Percentiles rank a stretch among this genome's conserved stretches.
Conservation (phyloP, 2,113 vertebrate species). For the Turnix velox region DNA sequence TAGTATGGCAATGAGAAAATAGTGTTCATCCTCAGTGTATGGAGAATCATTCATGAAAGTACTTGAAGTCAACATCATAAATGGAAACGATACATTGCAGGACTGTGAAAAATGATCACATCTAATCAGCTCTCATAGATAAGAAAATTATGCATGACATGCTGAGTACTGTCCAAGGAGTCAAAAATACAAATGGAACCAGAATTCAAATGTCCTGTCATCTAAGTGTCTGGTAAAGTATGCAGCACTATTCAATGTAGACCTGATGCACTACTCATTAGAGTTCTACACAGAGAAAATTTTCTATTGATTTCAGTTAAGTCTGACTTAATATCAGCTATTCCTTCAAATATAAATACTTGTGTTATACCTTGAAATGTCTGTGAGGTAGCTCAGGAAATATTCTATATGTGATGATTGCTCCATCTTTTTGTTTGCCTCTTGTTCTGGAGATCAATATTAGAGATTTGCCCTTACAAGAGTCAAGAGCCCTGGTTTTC, state of each 20-base stretch:
- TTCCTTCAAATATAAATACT: background rate
- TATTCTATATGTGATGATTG: background rate
- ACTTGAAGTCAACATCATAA: background rate
- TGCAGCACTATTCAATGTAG: background rate
- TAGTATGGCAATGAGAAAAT: background rate
- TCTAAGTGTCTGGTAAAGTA: background rate
- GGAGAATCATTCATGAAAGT: background rate
- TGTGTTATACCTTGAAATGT: background rate
- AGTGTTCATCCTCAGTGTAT: background rate
- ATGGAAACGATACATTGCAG: background rate
- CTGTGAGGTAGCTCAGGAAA: background rate
- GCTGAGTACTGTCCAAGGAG: background rate
- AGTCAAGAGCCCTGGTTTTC: constrained; percentile 11
- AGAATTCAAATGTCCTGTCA: background rate
- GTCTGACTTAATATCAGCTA: background rate
- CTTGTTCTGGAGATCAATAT: constrained; percentile 30
- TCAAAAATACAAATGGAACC: background rate
- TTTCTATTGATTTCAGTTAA: background rate
- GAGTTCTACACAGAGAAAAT: background rate
- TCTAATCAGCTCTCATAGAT: background rate
- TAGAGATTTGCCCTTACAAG: constrained; percentile 23
- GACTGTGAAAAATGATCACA: background rate
- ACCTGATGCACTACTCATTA: background rate
- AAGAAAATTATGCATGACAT: background rate
- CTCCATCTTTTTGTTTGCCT: constrained; percentile 7